Evolutionary conservation across 2,888 invertebrate genomes (phyloP).

Genomic region (Papilio elwesi): DNA sequence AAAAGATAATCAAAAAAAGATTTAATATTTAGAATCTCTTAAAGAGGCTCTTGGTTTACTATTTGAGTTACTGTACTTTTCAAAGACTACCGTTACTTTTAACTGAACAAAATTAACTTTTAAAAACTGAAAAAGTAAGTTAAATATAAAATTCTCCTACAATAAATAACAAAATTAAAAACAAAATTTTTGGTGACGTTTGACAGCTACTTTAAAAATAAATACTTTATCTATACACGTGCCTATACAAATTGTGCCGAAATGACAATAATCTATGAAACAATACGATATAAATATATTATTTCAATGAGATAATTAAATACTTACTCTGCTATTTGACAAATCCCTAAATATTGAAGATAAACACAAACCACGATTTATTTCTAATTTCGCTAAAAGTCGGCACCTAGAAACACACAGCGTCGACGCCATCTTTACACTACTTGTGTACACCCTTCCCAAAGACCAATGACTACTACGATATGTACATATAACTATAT

Average conservation of each 20-base stretch:
- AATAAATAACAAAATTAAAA: constrained; percentile 46
- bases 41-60: constrained; percentile 16
- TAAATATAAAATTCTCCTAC: not conserved
- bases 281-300: constrained; percentile 48
- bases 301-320: constrained; percentile 49
- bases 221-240: constrained; percentile 65
- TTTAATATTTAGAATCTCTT: constrained; percentile 19
- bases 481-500: constrained; percentile 46
- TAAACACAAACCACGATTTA: constrained; percentile 84
- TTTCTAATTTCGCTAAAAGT: constrained; percentile 85
- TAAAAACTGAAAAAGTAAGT: not conserved
- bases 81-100: constrained; percentile 20
- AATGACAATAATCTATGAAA: constrained; percentile 68
- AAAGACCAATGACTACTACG: constrained; percentile 40
- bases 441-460: constrained; percentile 56
- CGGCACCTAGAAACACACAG: constrained; percentile 85
- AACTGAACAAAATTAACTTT: constrained; percentile 21
- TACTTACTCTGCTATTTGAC: constrained; percentile 79
- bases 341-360: constrained; percentile 80
- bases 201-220: constrained; percentile 68
- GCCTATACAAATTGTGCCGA: constrained; percentile 61
- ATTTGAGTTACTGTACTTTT: constrained; percentile 15
- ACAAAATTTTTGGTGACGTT: constrained; percentile 63
- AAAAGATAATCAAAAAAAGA: constrained; percentile 9
- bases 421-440: constrained; percentile 86